Conservation (phyloP, 2,888 invertebrate species). For the Melikaiella ostensackeni region DNA sequence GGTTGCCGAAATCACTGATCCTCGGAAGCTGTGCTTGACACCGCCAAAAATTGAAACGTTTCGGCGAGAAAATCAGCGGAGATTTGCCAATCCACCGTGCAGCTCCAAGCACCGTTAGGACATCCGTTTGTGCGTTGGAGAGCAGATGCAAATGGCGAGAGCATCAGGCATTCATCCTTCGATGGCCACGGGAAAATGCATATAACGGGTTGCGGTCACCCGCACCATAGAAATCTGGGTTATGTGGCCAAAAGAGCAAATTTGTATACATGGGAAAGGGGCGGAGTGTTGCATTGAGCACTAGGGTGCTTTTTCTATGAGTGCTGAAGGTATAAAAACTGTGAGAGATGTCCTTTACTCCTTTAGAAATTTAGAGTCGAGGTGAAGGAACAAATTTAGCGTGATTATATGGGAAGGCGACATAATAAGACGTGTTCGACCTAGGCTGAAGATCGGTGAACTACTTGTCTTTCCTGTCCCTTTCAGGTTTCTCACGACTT, state of each 20-base stretch:
- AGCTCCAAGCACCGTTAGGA: constrained; percentile 66
- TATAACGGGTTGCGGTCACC: constrained; percentile 75
- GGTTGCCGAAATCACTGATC: constrained; percentile 26
- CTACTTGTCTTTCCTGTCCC: background rate
- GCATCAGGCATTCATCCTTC: constrained; percentile 50
- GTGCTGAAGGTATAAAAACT: constrained; percentile 45
- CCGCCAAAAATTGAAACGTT: constrained; percentile 57
- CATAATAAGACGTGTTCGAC: constrained; percentile 53
- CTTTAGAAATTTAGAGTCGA: constrained; percentile 54
- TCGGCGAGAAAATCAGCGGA: constrained; percentile 43
- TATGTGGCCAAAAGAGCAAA: constrained; percentile 74
- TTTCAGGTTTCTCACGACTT: background rate
- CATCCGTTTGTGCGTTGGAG: constrained; percentile 46
- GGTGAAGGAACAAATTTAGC: constrained; percentile 68
- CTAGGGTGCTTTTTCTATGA: constrained; percentile 48
- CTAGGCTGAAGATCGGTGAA: background rate
- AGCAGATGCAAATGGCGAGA: constrained; percentile 65
- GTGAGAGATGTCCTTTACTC: constrained; percentile 52
- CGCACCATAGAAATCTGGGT: constrained; percentile 75
- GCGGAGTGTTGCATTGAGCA: constrained; percentile 61
- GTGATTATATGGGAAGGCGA: constrained; percentile 66
- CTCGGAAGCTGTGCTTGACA: constrained; percentile 8
- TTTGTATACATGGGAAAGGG: constrained; percentile 73
- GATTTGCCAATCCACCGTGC: constrained; percentile 57
- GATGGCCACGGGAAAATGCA: constrained; percentile 63